Base-by-base conservation (phyloP, 2,888 invertebrate genomes). In the Drosophila testacea region DNA sequence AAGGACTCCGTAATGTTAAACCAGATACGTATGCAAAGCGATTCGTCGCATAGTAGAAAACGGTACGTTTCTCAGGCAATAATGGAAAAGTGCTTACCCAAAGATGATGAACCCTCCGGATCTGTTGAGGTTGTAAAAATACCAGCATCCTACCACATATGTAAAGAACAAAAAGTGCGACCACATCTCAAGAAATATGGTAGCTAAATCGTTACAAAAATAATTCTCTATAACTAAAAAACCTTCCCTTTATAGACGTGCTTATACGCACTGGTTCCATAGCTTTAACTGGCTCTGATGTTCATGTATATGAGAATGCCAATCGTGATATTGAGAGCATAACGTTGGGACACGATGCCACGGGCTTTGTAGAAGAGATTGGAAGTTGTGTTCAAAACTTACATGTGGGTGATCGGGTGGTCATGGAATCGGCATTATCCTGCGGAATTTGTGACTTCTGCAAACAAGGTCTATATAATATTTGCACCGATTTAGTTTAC, bases 201-300 rank as follows among this genome's bases (percentile, higher is more conserved):
- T 91, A 38, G 69, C 4, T 10, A 0, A 44, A 1, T 4, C 5
- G 13, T n/a, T 22, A 22, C 22, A 22, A 3, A 22, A 22, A 22
- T 16, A 22, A 10, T 4, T 2, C 4, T 7, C 16, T 2, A n/a
- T 28, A 32, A 22, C n/a, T 6, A n/a, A 34, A 22, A 16, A 9
- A 6, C 0, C 1, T 2, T 44, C 10, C 4, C 2, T 28, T 32
- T n/a, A 2, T 27, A 92, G 98, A 98, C 94, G 98, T 89, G 4
- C 76, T 90, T 1, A 66, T 91, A 46, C 74, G 83, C 11, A 97
- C 98, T 95, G 95, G 95, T 88, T 95, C 96, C 65, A 97, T 98
- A 55, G 98, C 98, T 11, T 97, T 99, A 81, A 98, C 98, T 91
- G 98, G 98, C 2, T 96, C 96, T 0, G 98, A 99, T 92, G 96